These are phyloP conservation scores for Ochlodes sylvanus DNA, from an alignment of 2,888 invertebrate species.

Conservation along the genomic window DNA sequence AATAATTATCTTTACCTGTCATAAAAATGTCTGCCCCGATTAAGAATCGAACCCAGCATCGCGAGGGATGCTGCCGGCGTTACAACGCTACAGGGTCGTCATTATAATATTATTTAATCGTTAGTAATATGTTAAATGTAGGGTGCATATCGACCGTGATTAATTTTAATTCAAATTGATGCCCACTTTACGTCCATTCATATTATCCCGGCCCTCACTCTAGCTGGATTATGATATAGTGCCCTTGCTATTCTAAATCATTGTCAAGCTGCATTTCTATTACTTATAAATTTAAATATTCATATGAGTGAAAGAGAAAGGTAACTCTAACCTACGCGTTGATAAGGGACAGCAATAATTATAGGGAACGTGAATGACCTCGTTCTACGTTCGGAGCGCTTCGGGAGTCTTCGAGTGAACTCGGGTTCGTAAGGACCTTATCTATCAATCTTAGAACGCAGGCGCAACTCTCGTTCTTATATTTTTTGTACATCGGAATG, in stretches of 20 bases:
- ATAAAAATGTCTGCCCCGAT: no score
- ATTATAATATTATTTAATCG: not conserved
- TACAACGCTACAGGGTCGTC: no score
- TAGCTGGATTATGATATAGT: slow-evolving; percentile 56
- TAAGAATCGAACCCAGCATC: no score
- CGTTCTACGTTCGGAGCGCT: slow-evolving; percentile 59
- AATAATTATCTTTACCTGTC: no score
- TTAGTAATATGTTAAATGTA: not conserved
- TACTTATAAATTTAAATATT: slow-evolving; percentile 67
- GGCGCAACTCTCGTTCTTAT: slow-evolving; percentile 64
- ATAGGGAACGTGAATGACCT: slow-evolving; percentile 76
- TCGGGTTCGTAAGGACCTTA: slow-evolving; percentile 65
- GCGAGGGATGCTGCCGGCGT: no score
- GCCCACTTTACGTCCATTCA: slow-evolving; percentile 52
- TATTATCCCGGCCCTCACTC: slow-evolving; percentile 7
- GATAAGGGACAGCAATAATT: slow-evolving; percentile 73
- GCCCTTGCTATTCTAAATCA: slow-evolving; percentile 68
- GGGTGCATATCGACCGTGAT: slow-evolving; percentile 23
- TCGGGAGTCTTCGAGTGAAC: slow-evolving; percentile 62
- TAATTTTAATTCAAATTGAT: slow-evolving; percentile 44
- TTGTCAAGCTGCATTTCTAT: slow-evolving; percentile 62
- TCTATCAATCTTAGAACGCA: slow-evolving; percentile 69
- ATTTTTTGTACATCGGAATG: slow-evolving; percentile 43
- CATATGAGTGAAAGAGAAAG: slow-evolving; percentile 61
- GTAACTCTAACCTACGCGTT: slow-evolving; percentile 46